These are phyloP conservation scores for Sminthurinus aureus DNA, from an alignment of 2,888 invertebrate genomes.

Conservation along the genomic window DNA sequence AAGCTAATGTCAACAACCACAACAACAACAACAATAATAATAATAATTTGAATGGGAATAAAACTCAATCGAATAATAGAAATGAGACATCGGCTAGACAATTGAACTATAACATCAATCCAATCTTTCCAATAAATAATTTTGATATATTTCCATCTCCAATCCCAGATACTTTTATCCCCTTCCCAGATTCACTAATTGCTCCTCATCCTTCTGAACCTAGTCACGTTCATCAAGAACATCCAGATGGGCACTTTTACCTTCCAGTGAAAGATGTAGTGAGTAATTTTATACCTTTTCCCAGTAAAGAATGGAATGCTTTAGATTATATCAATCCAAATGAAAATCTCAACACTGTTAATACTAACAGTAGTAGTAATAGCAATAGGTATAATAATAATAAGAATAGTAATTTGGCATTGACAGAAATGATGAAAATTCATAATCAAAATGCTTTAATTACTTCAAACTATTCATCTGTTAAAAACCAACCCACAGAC, in stretches of 20 bases:
- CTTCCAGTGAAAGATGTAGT: constrained; percentile 31
- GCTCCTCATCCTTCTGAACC: constrained; percentile 12
- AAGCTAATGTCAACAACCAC: background rate
- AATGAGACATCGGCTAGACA: background rate
- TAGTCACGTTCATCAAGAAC: background rate
- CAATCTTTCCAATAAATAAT: background rate
- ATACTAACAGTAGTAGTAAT: background rate
- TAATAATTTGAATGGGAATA: background rate
- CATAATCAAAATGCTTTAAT: background rate
- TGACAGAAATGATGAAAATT: background rate
- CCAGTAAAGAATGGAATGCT: constrained; percentile 38
- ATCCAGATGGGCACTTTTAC: background rate
- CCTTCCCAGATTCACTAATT: background rate
- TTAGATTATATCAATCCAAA: constrained; percentile 34
- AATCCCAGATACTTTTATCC: background rate
- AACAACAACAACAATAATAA: background rate
- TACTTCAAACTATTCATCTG: background rate
- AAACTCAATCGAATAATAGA: background rate
- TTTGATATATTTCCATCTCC: background rate
- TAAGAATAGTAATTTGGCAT: background rate
- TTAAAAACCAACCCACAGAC: background rate
- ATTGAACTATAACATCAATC: background rate
- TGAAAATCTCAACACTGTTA: constrained; percentile 14
- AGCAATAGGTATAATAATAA: background rate
- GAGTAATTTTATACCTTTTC: constrained; percentile 34